Base-by-base conservation (phyloP, 2,888 invertebrate genomes). In the Prostheceraeus crozeri region DNA sequence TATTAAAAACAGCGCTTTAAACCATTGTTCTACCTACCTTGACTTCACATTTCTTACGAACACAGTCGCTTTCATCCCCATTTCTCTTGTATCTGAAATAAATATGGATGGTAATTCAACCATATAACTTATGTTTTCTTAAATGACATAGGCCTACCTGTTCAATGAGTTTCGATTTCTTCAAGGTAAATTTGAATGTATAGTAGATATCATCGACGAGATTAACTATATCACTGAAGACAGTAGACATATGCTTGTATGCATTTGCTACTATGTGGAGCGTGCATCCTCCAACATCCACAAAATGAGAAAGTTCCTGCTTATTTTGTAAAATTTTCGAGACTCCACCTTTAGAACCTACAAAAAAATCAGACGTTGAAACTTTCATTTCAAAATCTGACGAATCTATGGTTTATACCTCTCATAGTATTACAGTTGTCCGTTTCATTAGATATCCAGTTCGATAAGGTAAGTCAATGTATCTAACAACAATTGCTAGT, bases 221-320 rank as follows among this genome's bases (percentile, higher is more conserved):
- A 16, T 40, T 23, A 40, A 40, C 19, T 14, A 23, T 40, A 16
- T 40, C 40, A 16, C 19, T 14, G 40, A 40, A 40, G 19, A 16
- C 16, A 3, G 23, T 31, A 8, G 27, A 25, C 19, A 31, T 31
- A 8, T 53, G 23, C 31, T 35, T 28, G 35, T 53, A 25, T 45
- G 53, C 53, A 31, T 53, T 53, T 3, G 53, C 23, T 33, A 53
- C 53, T 6, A 35, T 28, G 28, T 53, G 53, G 25, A 53, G 53
- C 8, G n/a, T 25, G 53, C 53, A 53, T 11, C 53, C 6, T 3
- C 53, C 53, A 3, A 53, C 53, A 53, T 53, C 53, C 28, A 53
- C 35, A 3, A 53, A 23, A 53, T 53, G 53, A 19, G 28, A 28
- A 3, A 53, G 28, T 31, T 28, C 53, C 19, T 28, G 25, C 4